Evolutionary conservation across 2,113 vertebrate species (phyloP).

Genomic region (Thunnus maccoyii): DNA sequence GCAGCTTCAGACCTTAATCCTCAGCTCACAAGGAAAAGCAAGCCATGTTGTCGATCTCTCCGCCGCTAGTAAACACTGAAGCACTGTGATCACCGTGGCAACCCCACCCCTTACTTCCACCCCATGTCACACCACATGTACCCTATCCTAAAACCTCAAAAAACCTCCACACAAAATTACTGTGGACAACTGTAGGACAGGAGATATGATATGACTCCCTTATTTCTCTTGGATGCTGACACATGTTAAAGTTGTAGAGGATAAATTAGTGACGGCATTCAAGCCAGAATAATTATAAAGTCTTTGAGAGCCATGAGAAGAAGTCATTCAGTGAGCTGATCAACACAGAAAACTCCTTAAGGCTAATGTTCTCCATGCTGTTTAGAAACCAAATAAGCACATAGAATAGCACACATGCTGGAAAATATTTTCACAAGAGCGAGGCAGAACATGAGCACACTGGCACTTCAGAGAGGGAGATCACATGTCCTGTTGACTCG

Average conservation of each 20-base stretch:
- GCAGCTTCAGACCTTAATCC: conserved; percentile 78
- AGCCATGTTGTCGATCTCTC: conserved; percentile 58
- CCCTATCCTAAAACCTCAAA: conserved; percentile 41
- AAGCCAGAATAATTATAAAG: conserved; percentile 68
- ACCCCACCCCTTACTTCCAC: conserved; percentile 47
- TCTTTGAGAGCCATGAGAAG: conserved; percentile 80
- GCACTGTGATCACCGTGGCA: conserved; percentile 54
- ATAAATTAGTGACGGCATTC: conserved; percentile 60
- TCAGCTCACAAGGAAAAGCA: conserved; percentile 74
- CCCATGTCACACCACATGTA: conserved; percentile 47
- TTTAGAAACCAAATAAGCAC: conserved; percentile 82
- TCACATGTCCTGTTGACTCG: conserved; percentile 72
- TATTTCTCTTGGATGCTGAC: conserved; percentile 65
- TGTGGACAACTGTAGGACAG: conserved; percentile 48
- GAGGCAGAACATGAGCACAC: conserved; percentile 69
- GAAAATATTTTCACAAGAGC: conserved; percentile 80
- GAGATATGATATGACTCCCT: conserved; percentile 49
- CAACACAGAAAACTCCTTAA: conserved; percentile 75
- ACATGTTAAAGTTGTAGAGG: conserved; percentile 49
- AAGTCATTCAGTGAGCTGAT: conserved; percentile 78
- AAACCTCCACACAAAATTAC: conserved; percentile 44
- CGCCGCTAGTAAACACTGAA: conserved; percentile 69
- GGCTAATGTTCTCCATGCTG: conserved; percentile 81
- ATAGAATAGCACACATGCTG: conserved; percentile 78
- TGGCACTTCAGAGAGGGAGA: conserved; percentile 70